Base-by-base conservation (phyloP, 1,140 invertebrate species). In the Pseudomyrmex flavicornis region DNA sequence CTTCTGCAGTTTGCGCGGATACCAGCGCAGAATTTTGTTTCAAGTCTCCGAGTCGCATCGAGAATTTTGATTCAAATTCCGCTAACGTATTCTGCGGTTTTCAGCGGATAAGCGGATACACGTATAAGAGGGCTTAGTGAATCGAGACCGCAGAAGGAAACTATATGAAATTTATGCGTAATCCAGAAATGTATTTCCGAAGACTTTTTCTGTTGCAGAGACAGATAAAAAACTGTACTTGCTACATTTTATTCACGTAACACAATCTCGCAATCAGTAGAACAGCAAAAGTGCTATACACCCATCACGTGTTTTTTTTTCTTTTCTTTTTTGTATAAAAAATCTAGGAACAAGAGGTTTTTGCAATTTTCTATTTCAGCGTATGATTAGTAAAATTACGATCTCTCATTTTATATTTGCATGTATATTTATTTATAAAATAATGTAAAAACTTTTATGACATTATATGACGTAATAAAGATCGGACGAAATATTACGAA, bases 1-100 rank as follows among this genome's bases (percentile, higher is more conserved):
- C 35, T 35, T 35, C 54, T 80, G 54, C 76, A 80, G 56, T 59
- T 80, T 80, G 66, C 44, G 5, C 35, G 66, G 54, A 50, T 80
- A 50, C 44, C 44, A 8, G 10, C 35, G 35, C 13, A 72, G 66
- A 80, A 80, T 80, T 80, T 80, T 61, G 54, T 80, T 80, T 72
- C 66, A 20, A 50, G 66, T 17, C 20, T 35, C 68, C 48, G 66
- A 20, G 20, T 80, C 46, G 54, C 54, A 59, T 59, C 20, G 56
- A 80, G 66, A 80, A 80, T 80, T 58, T 80, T 70, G 65, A 80
- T 70, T 56, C 50, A 54, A 70, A 70, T 80, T 80, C 54, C 54
- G 8, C 44, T 59, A 22, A 80, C 15, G 54, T 80, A 80, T 80
- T 50, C 76, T 22, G 54, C 35, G 66, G 54, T 70, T 80, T 70